Percentiles rank a stretch among this genome's conserved stretches.
These are phyloP conservation scores for Plectropomus leopardus DNA, from an alignment of 2,113 vertebrate species.

Conservation along the genomic window DNA sequence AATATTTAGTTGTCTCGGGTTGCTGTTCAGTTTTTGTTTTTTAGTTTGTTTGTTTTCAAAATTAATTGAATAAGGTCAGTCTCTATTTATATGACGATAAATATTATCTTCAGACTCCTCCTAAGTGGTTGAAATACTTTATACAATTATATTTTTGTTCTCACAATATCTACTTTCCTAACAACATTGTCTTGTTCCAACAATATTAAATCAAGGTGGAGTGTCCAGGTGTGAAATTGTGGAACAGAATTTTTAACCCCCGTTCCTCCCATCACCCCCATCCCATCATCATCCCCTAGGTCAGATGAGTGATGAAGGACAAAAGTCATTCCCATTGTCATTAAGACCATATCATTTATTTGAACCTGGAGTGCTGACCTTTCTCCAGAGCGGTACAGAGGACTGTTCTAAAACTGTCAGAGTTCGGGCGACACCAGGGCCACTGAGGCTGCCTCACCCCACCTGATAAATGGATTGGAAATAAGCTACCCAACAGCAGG, in stretches of 20 bases:
- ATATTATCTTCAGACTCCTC: not conserved
- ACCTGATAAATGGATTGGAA: slow-evolving; percentile 97
- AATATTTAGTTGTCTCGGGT: slow-evolving; percentile 86
- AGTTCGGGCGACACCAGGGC: slow-evolving; percentile 86
- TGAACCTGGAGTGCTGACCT: slow-evolving; percentile 89
- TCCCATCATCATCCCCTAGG: slow-evolving; percentile 70
- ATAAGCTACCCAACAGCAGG: slow-evolving; percentile 92
- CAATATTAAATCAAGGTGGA: slow-evolving; percentile 66
- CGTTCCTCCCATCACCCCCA: slow-evolving; percentile 44
- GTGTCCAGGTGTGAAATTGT: slow-evolving; percentile 81
- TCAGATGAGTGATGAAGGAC: slow-evolving; percentile 84
- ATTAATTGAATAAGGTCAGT: slow-evolving; percentile 2
- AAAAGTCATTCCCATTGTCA: slow-evolving; percentile 83
- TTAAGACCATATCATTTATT: slow-evolving; percentile 89
- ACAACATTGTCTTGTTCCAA: slow-evolving; percentile 40
- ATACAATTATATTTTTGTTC: not conserved
- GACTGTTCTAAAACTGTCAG: slow-evolving; percentile 90
- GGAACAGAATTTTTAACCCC: slow-evolving; percentile 32
- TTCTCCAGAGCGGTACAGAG: slow-evolving; percentile 82
- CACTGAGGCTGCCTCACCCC: slow-evolving; percentile 87
- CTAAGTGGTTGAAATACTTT: not conserved
- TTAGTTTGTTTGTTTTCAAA: not conserved
- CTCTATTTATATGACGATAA: not conserved
- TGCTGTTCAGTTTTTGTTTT: not conserved
- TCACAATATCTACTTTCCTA: not conserved